Evolutionary conservation across 1,140 invertebrate species (phyloP), one percentile per base, ranked within the genome.

Genomic region (Zaprionus nigranus): DNA sequence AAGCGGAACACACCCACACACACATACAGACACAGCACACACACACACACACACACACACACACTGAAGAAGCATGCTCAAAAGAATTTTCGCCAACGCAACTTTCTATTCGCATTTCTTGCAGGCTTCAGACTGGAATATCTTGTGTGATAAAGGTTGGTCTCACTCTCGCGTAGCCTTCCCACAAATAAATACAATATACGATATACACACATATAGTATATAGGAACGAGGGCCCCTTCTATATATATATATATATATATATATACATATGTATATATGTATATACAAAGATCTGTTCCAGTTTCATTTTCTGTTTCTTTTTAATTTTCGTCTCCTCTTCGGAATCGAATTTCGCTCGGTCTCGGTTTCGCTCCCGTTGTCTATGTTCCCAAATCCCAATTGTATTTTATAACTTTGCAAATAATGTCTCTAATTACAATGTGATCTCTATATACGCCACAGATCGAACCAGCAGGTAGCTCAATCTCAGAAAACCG

Each of bases 401-500:
- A n/a, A n/a, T 54, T 66, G 40, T 17, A 24, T 49, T 4, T n/a
- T n/a, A 17, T 7, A 38, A 2, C 30, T 11, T 24, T 3, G 15
- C 6, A 40, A 38, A 51, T 9, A 34, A 34, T 34, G 30, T 34
- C 11, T 1, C 30, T 34, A 34, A 34, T 11, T 34, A 34, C 2
- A 7, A 34, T 34, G 9, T 34, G 30, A 34, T 34, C 30, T 34
- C 24, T 57, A 34, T 78, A 34, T 69, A 62, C 46, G 49, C 46
- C 59, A 69, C 77, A 93, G 92, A 75, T 93, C 92, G 76, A 93
- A 92, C 80, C 92, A 93, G 83, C 92, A 92, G 87, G 79, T 92
- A 92, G 87, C 92, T 84, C 92, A 93, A 92, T 90, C 92, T 79
- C 92, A 93, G 82, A 93, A 93, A 93, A 92, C 92, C 62, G 92